Percentiles rank a stretch among this genome's conserved stretches.
Evolutionary conservation across 2,113 vertebrate genomes (phyloP).

Genomic region (Halichoerus grypus): DNA sequence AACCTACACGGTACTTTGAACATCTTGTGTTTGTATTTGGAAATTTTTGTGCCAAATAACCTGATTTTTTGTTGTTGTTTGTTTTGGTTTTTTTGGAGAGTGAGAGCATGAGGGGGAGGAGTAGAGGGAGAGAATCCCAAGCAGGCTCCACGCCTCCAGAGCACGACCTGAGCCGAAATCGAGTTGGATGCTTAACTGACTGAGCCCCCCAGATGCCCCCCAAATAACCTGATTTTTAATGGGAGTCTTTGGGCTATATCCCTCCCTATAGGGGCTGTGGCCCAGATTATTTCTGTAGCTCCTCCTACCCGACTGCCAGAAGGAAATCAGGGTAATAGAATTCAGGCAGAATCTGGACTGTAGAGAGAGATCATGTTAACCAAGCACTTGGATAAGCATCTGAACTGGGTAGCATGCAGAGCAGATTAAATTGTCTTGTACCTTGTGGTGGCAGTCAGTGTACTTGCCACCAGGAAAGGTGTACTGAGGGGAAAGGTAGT

Average conservation of each 20-base stretch:
- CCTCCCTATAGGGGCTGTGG: slow-evolving; percentile 58
- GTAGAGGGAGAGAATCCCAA: not conserved
- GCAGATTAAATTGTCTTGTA: slow-evolving; percentile 57
- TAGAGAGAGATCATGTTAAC: slow-evolving; percentile 66
- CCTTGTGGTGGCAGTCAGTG: not conserved
- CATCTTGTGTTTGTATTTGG: slow-evolving; percentile 51
- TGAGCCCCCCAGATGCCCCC: not conserved
- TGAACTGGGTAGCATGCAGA: slow-evolving; percentile 40
- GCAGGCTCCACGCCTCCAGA: not conserved
- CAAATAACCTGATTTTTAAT: not conserved
- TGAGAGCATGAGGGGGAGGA: not conserved
- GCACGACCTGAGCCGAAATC: not conserved
- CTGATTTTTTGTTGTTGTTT: not conserved
- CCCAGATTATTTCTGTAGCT: slow-evolving; percentile 64
- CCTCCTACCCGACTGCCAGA: slow-evolving; percentile 4
- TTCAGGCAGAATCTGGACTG: slow-evolving; percentile 68
- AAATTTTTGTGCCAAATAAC: slow-evolving; percentile 46
- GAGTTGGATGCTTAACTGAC: not conserved
- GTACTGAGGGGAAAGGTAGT: no score
- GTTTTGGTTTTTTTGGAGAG: not conserved
- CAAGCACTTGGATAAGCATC: slow-evolving; percentile 70
- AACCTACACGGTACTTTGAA: not conserved
- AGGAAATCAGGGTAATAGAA: slow-evolving; percentile 81
- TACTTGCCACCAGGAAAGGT: slow-evolving; percentile 18
- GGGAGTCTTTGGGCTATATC: slow-evolving; percentile 16